Percentiles rank a stretch among this genome's conserved stretches.
These are phyloP conservation scores for Andrena camellia DNA, from an alignment of 2,888 invertebrate genomes.

Conservation along the genomic window DNA sequence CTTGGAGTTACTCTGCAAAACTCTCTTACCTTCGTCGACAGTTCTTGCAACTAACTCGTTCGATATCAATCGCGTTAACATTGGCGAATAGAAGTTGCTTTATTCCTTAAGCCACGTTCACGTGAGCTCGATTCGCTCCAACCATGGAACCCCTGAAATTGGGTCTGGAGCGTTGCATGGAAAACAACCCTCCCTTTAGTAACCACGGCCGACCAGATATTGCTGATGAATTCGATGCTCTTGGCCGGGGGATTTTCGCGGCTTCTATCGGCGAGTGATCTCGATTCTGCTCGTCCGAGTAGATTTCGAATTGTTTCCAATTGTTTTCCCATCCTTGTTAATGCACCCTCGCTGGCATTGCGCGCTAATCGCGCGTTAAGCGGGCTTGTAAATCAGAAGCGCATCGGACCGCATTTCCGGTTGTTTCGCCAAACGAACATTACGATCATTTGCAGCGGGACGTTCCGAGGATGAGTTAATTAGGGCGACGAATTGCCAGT, in stretches of 20 bases:
- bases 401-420: conserved; percentile 38
- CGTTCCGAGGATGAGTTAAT: conserved; percentile 35
- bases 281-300: conserved; percentile 33
- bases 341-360: conserved; percentile 19
- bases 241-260: conserved; percentile 30
- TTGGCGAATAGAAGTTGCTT: conserved; percentile 30
- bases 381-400: conserved; percentile 45
- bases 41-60: neutral
- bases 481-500: conserved; percentile 18
- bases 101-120: conserved; percentile 23
- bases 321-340: conserved; percentile 53
- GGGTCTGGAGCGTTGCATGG: conserved; percentile 5
- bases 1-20: too few species aligned
- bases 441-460: neutral
- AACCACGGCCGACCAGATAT: conserved; percentile 22
- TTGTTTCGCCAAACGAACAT: conserved; percentile 12
- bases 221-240: conserved; percentile 8
- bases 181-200: conserved; percentile 21
- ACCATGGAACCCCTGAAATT: conserved; percentile 11
- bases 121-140: conserved; percentile 11
- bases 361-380: conserved; percentile 50
- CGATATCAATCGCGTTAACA: neutral
- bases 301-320: conserved; percentile 46
- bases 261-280: conserved; percentile 11
- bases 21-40: neutral